phyloP scores from a whole-genome alignment of 2,888 invertebrate species.

The Eudasyphora cyanicolor region DNA sequence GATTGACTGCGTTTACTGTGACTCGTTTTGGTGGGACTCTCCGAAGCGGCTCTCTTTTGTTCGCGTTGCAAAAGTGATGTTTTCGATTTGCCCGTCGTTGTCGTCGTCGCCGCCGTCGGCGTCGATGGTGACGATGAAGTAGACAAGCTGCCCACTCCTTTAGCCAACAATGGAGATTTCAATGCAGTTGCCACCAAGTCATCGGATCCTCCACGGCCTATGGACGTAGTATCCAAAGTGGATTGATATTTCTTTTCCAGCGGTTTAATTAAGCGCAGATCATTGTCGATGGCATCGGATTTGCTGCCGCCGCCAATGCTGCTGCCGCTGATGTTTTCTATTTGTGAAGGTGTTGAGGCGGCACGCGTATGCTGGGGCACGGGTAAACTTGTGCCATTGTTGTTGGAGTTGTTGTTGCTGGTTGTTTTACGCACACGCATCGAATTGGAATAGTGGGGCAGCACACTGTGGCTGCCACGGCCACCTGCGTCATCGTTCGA shows the following conservation, averaged over 20 bases:
- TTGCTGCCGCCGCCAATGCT: conserved; percentile 57
- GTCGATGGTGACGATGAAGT: too few species aligned
- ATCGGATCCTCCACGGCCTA: conserved; percentile 53
- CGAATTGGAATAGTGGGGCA: conserved; percentile 77
- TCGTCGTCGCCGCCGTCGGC: conserved; percentile 61
- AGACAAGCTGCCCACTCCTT: conserved; percentile 26
- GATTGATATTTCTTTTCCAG: conserved; percentile 74
- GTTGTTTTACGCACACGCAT: conserved; percentile 76
- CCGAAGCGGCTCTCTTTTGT: conserved; percentile 77
- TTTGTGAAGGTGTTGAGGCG: conserved; percentile 79
- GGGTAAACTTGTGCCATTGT: conserved; percentile 72
- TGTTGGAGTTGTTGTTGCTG: conserved; percentile 14
- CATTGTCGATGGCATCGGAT: conserved; percentile 60
- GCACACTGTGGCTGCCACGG: conserved; percentile 66
- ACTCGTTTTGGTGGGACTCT: conserved; percentile 73
- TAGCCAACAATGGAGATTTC: conserved; percentile 37
- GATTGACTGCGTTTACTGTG: conserved; percentile 78
- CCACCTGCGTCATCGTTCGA: conserved; percentile 67
- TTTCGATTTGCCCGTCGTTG: conserved; percentile 41
- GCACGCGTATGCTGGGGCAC: conserved; percentile 79
- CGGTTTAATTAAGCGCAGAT: conserved; percentile 67
- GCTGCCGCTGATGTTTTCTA: conserved; percentile 73
- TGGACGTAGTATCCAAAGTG: conserved; percentile 68
- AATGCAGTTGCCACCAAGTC: conserved; percentile 60
- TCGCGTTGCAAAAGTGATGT: conserved; percentile 67